Percentiles rank a stretch among this genome's conserved stretches.
Evolutionary conservation across 92 coral and sea anemone genomes (phyloP).

Genomic region (Porites cylindrica): DNA sequence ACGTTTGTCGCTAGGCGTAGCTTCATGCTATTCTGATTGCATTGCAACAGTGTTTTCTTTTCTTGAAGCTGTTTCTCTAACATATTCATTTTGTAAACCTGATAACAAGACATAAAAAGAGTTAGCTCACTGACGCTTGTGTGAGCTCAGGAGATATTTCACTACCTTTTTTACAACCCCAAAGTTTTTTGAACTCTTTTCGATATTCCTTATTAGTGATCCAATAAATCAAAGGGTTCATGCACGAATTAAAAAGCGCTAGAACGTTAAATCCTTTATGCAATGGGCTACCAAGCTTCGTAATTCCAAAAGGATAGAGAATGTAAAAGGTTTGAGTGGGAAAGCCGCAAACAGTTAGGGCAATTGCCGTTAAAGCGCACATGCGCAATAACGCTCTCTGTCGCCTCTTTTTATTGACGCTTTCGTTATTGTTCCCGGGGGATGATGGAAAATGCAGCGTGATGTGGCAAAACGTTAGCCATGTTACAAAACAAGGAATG

Average conservation of each 20-base stretch:
- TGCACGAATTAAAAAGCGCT: slow-evolving; percentile 49
- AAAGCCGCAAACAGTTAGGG: slow-evolving; percentile 73
- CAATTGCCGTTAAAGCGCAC: slow-evolving; percentile 74
- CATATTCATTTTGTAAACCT: too few species aligned
- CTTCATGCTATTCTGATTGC: too few species aligned
- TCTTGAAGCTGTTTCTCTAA: too few species aligned
- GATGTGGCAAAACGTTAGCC: slow-evolving; percentile 43
- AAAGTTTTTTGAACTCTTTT: slow-evolving; percentile 40
- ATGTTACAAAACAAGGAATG: slow-evolving; percentile 40
- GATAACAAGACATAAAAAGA: background rate
- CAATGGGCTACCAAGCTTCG: slow-evolving; percentile 40
- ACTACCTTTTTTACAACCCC: slow-evolving; percentile 7
- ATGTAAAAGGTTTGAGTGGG: slow-evolving; percentile 71
- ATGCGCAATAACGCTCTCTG: slow-evolving; percentile 62
- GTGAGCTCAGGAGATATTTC: slow-evolving; percentile 17
- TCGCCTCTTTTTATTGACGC: slow-evolving; percentile 33
- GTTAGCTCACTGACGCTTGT: background rate
- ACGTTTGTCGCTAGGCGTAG: too few species aligned
- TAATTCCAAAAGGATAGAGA: slow-evolving; percentile 44
- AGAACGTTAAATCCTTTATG: slow-evolving; percentile 51
- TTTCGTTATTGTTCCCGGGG: slow-evolving; percentile 23
- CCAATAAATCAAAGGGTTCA: slow-evolving; percentile 74
- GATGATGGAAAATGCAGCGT: slow-evolving; percentile 18
- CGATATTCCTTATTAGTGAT: slow-evolving; percentile 67
- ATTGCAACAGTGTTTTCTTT: too few species aligned